Evolutionary conservation across 2,797 vertebrate genomes (phyloP), one percentile per base, ranked within the genome.

Genomic region (Phoebastria nigripes): DNA sequence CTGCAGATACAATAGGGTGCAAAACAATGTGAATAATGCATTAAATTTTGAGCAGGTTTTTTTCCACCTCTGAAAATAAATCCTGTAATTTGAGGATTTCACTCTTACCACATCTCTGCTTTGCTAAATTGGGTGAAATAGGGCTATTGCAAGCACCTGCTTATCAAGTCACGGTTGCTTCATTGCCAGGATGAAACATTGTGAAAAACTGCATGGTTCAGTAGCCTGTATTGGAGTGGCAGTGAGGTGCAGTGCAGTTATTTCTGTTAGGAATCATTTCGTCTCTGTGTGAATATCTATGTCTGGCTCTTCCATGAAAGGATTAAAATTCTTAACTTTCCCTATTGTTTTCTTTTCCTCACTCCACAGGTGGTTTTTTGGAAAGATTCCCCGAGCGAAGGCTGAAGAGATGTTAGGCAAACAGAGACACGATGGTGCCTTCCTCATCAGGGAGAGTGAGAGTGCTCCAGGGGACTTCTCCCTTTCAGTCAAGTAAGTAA

Each of bases 381-480:
- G 99, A 91, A 99, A 99, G 98, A 99, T 99, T 96, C 99, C 99
- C 55, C 98, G 99, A 94, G 99, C 99, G 26, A 99, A 99, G 98
- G 99, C 99, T 93, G 99, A 99, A 97, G 99, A 99, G 98, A 99
- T 99, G 98, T 98, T 99, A 73, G 99, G 99, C 98, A 99, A 99
- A 98, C 99, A 99, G 98, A 98, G 99, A 98, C 99, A 99, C 0
- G 99, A 99, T 9, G 99, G 99, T 87, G 99, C 99, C 92, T 99
- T 99, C 97, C 99, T 99, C 79, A 99, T 99, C 97, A 98, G 99
- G 93, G 99, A 99, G 98, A 99, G 99, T 20, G 99, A 99, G 98
- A 99, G 99, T 11, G 99, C 99, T 49, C 99, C 99, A 0, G 99
- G 99, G 66, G 99, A 99, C 97, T 99, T 99, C 98, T 99, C 99